These are phyloP conservation scores for Phrynocephalus guinanensis DNA, from an alignment of 2,797 vertebrate genomes.

Conservation along the genomic window DNA sequence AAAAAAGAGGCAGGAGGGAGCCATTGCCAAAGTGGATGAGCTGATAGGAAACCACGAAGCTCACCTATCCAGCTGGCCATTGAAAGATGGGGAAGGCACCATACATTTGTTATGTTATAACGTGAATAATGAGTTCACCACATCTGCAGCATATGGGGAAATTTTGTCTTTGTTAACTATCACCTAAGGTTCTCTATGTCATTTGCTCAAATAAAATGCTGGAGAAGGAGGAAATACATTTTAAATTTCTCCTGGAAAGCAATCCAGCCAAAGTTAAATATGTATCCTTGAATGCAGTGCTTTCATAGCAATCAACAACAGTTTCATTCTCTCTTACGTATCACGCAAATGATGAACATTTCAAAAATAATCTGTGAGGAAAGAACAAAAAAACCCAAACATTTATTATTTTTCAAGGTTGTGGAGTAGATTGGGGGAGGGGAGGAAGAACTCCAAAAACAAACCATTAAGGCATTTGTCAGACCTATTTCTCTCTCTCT, in stretches of 20 bases:
- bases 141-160: not conserved
- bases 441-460: not conserved
- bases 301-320: not conserved
- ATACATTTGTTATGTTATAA: not conserved
- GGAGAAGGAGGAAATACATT: not conserved
- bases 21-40: not conserved
- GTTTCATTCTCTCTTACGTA: not conserved
- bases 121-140: slow-evolving; percentile 10
- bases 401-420: not conserved
- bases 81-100: not conserved
- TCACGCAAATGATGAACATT: not conserved
- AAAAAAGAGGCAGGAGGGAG: not conserved
- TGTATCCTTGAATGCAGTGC: not conserved
- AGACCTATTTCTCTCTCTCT: not conserved
- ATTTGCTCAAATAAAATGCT: not conserved
- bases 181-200: not conserved
- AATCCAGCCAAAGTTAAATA: slow-evolving; percentile 7
- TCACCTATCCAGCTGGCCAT: slow-evolving; percentile 19
- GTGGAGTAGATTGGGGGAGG: too few species aligned
- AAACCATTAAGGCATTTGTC: not conserved
- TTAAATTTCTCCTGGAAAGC: not conserved
- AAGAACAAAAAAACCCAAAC: not conserved
- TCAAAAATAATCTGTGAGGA: slow-evolving; percentile 6
- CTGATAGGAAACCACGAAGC: not conserved
- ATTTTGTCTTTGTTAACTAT: slow-evolving; percentile 5